Conservation (phyloP, 2,888 invertebrate species). For the Chrysolina haemoptera region DNA sequence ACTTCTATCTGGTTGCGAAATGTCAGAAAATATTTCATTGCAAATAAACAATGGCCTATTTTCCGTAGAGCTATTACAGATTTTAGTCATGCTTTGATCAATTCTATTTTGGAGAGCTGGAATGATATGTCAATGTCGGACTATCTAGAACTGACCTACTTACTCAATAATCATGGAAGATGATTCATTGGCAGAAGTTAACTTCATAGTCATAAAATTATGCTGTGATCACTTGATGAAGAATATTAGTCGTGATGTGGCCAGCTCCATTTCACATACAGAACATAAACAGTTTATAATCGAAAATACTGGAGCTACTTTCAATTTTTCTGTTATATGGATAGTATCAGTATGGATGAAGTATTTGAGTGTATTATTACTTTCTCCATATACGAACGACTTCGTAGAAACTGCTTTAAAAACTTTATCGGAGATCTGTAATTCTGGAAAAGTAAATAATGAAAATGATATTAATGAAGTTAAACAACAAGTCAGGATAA, state of each 20-base stretch:
- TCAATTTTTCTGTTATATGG: not conserved
- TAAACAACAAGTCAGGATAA: too few relatives aligned
- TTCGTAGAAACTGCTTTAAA: not conserved
- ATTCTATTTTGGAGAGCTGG: constrained; percentile 8
- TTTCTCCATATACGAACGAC: not conserved
- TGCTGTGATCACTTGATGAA: not conserved
- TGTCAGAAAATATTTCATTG: not conserved
- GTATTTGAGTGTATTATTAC: constrained; percentile 11
- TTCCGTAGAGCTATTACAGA: constrained; percentile 3
- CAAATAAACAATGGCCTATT: not conserved
- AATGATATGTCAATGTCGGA: not conserved
- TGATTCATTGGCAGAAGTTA: not conserved
- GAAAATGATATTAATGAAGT: too few relatives aligned
- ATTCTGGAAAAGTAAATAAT: too few relatives aligned
- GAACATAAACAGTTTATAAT: not conserved
- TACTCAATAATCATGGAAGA: not conserved
- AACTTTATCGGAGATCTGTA: not conserved
- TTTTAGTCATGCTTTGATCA: constrained; percentile 12
- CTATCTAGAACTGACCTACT: not conserved
- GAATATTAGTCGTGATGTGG: constrained; percentile 5
- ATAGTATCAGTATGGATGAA: not conserved
- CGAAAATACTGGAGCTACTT: not conserved
- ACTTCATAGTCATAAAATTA: not conserved
- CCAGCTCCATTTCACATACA: not conserved
- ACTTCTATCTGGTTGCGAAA: constrained; percentile 7